Conservation (phyloP, 2,888 invertebrate species). For the Melanargia galathea region DNA sequence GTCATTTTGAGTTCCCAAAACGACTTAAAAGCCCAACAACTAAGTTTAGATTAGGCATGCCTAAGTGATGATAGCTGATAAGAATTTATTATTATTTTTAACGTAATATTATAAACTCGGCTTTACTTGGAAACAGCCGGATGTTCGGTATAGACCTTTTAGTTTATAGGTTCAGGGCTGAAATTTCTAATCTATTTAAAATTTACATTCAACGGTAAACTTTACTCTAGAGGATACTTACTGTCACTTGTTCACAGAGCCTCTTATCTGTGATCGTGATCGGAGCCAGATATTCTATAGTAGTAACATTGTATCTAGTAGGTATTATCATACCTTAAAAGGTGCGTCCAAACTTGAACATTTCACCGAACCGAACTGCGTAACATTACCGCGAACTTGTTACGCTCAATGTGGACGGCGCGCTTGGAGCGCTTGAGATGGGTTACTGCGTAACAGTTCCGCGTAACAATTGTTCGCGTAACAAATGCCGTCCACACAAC, state of each 20-base stretch:
- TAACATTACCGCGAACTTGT: too few relatives aligned
- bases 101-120: constrained; percentile 6
- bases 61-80: neutral
- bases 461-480: too few relatives aligned
- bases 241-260: neutral
- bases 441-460: too few relatives aligned
- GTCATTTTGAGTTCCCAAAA: too few relatives aligned
- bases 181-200: constrained; percentile 27
- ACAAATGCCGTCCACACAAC: too few relatives aligned
- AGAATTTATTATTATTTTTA: neutral
- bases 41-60: too few relatives aligned
- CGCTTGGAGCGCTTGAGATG: too few relatives aligned
- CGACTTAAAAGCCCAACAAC: too few relatives aligned
- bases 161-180: constrained; percentile 21
- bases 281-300: neutral
- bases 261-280: constrained; percentile 2
- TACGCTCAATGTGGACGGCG: too few relatives aligned
- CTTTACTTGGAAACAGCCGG: constrained; percentile 17
- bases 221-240: constrained; percentile 4
- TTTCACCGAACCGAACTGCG: too few relatives aligned
- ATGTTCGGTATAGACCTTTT: constrained; percentile 18
- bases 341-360: too few relatives aligned
- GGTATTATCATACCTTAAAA: too few relatives aligned
- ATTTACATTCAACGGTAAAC: constrained; percentile 20
- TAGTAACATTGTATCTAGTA: neutral